Base-by-base conservation (phyloP, 2,113 vertebrate species). In the Rhizomys pruinosus region DNA sequence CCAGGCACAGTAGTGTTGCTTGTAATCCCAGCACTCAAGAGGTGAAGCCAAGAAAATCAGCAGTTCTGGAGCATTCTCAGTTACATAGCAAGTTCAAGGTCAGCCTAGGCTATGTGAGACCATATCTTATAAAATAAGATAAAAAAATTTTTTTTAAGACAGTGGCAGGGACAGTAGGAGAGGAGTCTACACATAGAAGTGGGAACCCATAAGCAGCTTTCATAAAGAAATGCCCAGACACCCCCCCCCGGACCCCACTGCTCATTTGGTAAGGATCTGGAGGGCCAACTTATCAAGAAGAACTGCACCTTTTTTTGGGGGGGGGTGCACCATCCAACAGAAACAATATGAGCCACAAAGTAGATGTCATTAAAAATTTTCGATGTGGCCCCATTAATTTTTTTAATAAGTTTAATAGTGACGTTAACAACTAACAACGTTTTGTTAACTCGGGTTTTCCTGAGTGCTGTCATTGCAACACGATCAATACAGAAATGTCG, bases 341-440 rank as follows among this genome's bases (percentile, higher is more conserved):
- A 59, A 42, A 47, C 42, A n/a, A n/a, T n/a, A 20, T 2, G 32
- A 87, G 2, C 29, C 22, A 20, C 12, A 34, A 25, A 64, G 7
- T 27, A 59, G 12, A 68, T 25, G 22, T 4, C 13, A 63, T 66
- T 72, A 76, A 3, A 6, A 29, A 11, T 39, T 17, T 68, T 81
- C 87, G 27, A 78, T 87, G 71, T 44, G 15, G 57, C 29, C 37
- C 77, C 42, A 69, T 73, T 69, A 66, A 92, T 85, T 20, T 13
- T 25, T 1, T 34, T 39, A 93, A 66, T 27, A 2, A 57, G 76
- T 91, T 71, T 77, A 64, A 79, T 74, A 61, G 68, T 55, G 16
- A 64, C 81, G 82, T 94, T 77, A 72, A 82, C 77, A 77, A n/a
- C 47, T 39, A 85, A n/a, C 16, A 37, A 27, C 17, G 64, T 87